Evolutionary conservation across 2,797 vertebrate species (phyloP), one percentile per base, ranked within the genome.

Genomic region (Meriones psammophilus): DNA sequence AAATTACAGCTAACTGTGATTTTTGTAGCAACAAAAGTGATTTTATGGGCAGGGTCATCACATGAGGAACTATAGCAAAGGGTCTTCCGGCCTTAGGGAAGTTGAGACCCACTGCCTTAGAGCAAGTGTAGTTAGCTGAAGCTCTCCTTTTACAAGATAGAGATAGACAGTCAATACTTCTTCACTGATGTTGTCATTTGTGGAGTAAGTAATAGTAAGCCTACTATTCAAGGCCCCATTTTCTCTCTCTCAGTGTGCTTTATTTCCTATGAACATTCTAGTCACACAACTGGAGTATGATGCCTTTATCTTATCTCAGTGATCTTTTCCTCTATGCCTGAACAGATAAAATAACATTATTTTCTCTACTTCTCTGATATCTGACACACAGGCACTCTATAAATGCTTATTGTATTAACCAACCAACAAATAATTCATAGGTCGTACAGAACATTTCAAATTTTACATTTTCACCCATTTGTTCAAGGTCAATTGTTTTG

Each of bases 261-360:
- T 89, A 71, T 68, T 86, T 85, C 54, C 94, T 78, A 64, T 79
- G 60, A 69, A 81, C 81, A 58, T 84, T 92, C 84, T 74, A 71
- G 54, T 90, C 26, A 69, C n/a, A 42, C 36, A 76, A 36, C 22
- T 94, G 6, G 24, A 30, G 39, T 88, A 71, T 69, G 36, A 80
- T 58, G 50, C 78, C 7, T 7, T 84, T 30, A 18, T 86, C 13
- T 79, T 58, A 28, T 89, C 9, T 42, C 8, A 24, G 64, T 94
- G 89, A 46, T 30, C 56, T 26, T 79, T 46, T 93, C 15, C 28
- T 58, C 64, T 58, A 5, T 74, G 28, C 39, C 80, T 86, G n/a
- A 93, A 56, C 15, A 85, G 60, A 77, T 73, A 77, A 77, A 81
- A 46, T 13, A 68, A 58, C 22, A n/a, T 83, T 77, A 28, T 60